A percentile compares a stretch with the other conserved stretches of the same genome.
Evolutionary conservation across 2,113 vertebrate genomes (phyloP).

Genomic region (Colinus virginianus): DNA sequence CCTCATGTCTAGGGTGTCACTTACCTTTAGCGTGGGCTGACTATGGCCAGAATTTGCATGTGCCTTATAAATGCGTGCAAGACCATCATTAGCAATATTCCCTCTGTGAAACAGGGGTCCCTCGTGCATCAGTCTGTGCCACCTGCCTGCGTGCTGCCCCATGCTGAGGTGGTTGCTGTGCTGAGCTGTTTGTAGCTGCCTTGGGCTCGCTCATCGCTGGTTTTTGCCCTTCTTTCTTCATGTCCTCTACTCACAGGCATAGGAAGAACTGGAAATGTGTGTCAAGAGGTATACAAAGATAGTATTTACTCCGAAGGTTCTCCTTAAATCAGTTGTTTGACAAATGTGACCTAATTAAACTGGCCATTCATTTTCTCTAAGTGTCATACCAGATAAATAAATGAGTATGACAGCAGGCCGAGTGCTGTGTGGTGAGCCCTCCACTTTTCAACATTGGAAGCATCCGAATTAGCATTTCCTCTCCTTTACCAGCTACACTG

Average conservation of each 20-base stretch:
- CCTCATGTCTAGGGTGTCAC: background rate
- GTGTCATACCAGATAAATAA: background rate
- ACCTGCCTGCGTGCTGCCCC: background rate
- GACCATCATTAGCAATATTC: background rate
- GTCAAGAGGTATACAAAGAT: background rate
- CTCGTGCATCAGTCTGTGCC: background rate
- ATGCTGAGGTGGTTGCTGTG: background rate
- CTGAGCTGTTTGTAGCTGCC: background rate
- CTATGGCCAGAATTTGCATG: background rate
- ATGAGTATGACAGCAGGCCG: background rate
- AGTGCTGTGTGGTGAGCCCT: background rate
- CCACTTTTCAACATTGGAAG: background rate
- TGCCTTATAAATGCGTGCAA: background rate
- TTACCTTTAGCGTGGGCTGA: background rate
- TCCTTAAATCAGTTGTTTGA: slow-evolving; percentile 44
- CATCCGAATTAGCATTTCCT: background rate
- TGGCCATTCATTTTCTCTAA: background rate
- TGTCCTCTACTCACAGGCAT: accelerated
- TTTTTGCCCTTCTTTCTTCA: background rate
- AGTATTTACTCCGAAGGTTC: slow-evolving; percentile 21
- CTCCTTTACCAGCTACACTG: background rate
- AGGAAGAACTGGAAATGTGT: background rate
- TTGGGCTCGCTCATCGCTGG: background rate
- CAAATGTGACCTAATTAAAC: slow-evolving; percentile 49
- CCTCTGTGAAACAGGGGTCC: background rate